phyloP scores from a whole-genome alignment of 2,113 vertebrate species.

The Brienomyrus brachyistius region DNA sequence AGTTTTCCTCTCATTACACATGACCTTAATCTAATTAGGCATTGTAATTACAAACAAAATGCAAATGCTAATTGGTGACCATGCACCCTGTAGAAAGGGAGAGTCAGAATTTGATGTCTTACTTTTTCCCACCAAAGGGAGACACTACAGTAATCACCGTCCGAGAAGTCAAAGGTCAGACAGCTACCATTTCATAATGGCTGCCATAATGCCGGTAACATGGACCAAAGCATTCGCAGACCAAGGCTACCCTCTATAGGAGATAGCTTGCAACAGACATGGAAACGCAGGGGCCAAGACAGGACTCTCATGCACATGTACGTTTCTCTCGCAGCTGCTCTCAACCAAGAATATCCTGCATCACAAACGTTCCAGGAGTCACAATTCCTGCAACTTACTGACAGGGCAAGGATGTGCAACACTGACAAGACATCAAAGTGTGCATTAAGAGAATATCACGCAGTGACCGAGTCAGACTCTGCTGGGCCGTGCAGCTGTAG shows the following conservation, averaged over 20 bases:
- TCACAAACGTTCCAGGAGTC: background rate
- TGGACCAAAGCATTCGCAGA: background rate
- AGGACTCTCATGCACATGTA: background rate
- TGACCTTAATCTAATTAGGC: background rate
- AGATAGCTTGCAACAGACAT: background rate
- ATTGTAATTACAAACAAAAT: constrained; percentile 3
- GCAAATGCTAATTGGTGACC: background rate
- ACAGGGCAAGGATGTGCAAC: background rate
- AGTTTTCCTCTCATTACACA: background rate
- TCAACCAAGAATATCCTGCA: background rate
- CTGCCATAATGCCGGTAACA: background rate
- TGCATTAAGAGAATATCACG: background rate
- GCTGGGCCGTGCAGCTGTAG: background rate
- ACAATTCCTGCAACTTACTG: background rate
- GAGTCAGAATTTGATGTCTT: background rate
- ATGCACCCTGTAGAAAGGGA: background rate
- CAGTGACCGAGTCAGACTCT: background rate
- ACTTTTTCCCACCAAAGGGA: background rate
- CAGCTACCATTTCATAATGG: background rate
- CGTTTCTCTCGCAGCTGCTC: background rate
- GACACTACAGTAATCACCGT: background rate
- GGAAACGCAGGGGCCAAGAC: background rate
- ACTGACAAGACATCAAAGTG: background rate
- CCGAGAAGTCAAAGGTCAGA: background rate
- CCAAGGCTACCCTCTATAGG: constrained; percentile 12